Base-by-base conservation (phyloP, 2,797 vertebrate genomes). In the Coranthus polyacanthus region DNA sequence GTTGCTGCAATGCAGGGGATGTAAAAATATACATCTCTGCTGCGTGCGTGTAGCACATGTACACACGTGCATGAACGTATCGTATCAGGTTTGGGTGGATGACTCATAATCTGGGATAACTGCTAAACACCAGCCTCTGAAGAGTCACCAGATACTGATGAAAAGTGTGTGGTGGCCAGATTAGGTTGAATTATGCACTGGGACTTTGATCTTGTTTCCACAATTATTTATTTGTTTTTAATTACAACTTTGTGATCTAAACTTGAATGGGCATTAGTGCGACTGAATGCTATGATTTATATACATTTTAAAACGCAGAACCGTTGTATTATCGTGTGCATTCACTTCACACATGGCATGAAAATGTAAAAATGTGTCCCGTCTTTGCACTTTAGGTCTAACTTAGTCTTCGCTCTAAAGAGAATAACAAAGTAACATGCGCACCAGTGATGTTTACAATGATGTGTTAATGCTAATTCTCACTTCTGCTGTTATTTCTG, bases 41-140 rank as follows among this genome's bases (percentile, higher is more conserved):
- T 51, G 6, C 38, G 34, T 52, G 24, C 29, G 60, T 43, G 49
- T 16, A 22, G 29, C 50, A 51, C 22, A 16, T 20, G 16, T 8
- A 50, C 24, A 57, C 51, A 64, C n/a, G 55, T 60, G 54, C 60
- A 57, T 7, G 6, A 5, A 56, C 52, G 71, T 56, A 60, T 58
- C 68, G 36, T 74, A 73, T 85, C 68, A 74, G 60, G 57, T 70
- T 84, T 75, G 62, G 65, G 38, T 78, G 59, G 61, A 74, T 88
- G 84, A 86, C 58, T 90, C 86, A 88, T 83, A 78, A 86, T 82
- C 78, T 75, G 70, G 56, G 66, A 78, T 76, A 66, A 79, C 45
- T 61, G 62, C 63, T 79, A 49, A 66, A 80, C 70, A 73, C 54
- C 66, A 68, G 61, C 39, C 46, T 72, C 54, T 68, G 56, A 82